Evolutionary conservation across 2,797 vertebrate species (phyloP), one percentile per base, ranked within the genome.

Genomic region (Platalea minor): DNA sequence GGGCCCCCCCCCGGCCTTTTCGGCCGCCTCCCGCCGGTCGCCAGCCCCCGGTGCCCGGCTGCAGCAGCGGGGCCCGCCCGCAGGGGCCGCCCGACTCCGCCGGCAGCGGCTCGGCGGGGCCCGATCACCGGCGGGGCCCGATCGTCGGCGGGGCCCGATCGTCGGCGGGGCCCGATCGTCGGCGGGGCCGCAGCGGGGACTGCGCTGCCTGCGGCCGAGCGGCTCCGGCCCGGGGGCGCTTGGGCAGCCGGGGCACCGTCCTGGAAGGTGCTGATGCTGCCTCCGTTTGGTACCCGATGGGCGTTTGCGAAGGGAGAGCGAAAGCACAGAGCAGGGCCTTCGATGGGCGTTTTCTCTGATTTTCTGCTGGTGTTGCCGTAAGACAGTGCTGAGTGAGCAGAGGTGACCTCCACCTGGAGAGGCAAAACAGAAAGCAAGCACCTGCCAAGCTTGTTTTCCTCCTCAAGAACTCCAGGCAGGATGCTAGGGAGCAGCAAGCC

Each of bases 71-170:
- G 60, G 13, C 6, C 43, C n/a, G 68, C 94, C 97, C 97, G 96
- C 90, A 97, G 97, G 68, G 95, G 97, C 91, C 97, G 85, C 96
- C 95, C 95, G 93, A 97, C 94, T 92, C 97, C 97, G 95, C 88
- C 91, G 92, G 56, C 33, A 91, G 89, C 76, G 45, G 39, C 50
- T 26, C 63, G 31, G 37, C 24, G 33, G 25, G 39, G 43, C 43
- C 35, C 35, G 35, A 35, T 35, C 35, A 35, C 35, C 35, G 35
- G 35, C 35, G 35, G 35, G 35, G 35, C 35, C 35, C 35, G 35
- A 35, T 35, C 35, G 35, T 35, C 35, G 35, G 35, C 35, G 35
- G 35, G 35, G 35, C 35, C 35, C 35, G 35, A 35, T 35, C 35
- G n/a, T n/a, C 35, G 35, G 35, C 35, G 35, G 35, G 35, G 35